Percentiles rank a stretch among this genome's conserved stretches.
Conservation (phyloP, 2,888 invertebrate genomes). For the Strigamia transsilvanica region DNA sequence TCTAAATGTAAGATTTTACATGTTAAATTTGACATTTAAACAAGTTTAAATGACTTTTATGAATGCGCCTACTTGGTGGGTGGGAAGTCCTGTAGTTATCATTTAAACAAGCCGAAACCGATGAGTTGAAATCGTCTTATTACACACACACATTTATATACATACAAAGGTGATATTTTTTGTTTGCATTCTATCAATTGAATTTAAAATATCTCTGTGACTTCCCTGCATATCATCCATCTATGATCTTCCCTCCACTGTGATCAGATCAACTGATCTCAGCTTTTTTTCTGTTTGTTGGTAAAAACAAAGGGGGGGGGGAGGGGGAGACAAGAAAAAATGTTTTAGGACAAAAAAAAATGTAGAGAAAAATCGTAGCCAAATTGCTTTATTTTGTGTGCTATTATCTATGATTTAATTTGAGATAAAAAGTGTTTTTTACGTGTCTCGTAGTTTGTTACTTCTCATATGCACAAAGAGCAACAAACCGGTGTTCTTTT, state of each 20-base stretch:
- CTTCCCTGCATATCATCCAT: conserved; percentile 43
- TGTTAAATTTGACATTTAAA: too few relatives aligned
- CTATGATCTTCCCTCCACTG: conserved; percentile 42
- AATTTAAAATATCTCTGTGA: conserved; percentile 10
- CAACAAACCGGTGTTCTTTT: not conserved
- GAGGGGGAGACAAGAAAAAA: not conserved
- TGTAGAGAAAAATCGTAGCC: too few relatives aligned
- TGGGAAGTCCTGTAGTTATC: too few relatives aligned
- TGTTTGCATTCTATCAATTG: conserved; percentile 2
- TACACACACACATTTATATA: too few relatives aligned
- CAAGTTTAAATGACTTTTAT: too few relatives aligned
- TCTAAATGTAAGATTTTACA: too few relatives aligned
- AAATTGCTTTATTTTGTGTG: conserved; percentile 30
- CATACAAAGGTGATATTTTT: conserved; percentile 51
- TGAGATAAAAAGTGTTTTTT: not conserved
- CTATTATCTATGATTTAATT: not conserved
- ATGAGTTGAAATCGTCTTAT: too few relatives aligned
- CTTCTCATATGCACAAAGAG: not conserved
- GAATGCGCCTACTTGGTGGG: too few relatives aligned
- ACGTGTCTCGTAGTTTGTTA: not conserved
- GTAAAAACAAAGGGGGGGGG: too few relatives aligned
- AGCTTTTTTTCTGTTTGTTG: not conserved
- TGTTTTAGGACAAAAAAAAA: not conserved
- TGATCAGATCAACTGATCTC: conserved; percentile 4
- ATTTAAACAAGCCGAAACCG: too few relatives aligned